Conservation (phyloP, 2,888 invertebrate species). For the Drosophila macrothrix region DNA sequence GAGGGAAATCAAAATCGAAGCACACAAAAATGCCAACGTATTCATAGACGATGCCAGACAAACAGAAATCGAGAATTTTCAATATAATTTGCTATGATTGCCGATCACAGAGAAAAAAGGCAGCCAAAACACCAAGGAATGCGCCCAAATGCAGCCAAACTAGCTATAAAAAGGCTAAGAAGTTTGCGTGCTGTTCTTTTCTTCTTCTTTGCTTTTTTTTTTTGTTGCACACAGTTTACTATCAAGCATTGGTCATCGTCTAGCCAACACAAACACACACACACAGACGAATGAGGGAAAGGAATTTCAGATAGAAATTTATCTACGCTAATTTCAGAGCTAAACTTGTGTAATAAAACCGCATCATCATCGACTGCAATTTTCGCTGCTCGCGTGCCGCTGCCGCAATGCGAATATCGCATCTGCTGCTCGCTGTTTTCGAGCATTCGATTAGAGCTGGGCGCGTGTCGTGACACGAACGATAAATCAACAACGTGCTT, state of each 20-base stretch:
- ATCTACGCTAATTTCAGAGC: constrained; percentile 81
- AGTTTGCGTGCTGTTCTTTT: constrained; percentile 45
- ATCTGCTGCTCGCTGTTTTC: constrained; percentile 18
- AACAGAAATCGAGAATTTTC: constrained; percentile 55
- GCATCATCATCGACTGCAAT: constrained; percentile 72
- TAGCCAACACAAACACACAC: constrained; percentile 27
- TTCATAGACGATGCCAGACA: constrained; percentile 9
- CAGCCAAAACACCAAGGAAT: constrained; percentile 59
- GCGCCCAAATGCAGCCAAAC: constrained; percentile 37
- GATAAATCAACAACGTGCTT: neutral
- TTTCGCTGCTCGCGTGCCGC: constrained; percentile 73
- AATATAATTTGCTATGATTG: constrained; percentile 64
- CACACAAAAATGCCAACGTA: constrained; percentile 16
- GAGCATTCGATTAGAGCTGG: neutral
- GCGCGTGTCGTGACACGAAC: constrained; percentile 5
- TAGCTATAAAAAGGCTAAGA: constrained; percentile 28
- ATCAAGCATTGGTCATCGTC: constrained; percentile 74
- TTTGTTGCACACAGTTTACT: constrained; percentile 18
- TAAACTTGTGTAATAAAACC: constrained; percentile 80
- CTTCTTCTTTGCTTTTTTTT: neutral
- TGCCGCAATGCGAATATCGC: constrained; percentile 40
- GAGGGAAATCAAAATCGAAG: constrained; percentile 16
- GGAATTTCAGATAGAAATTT: constrained; percentile 75
- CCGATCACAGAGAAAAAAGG: constrained; percentile 51
- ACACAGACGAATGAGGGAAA: constrained; percentile 27